Conservation (phyloP, 2,113 vertebrate genomes). For the Octodon degus region DNA sequence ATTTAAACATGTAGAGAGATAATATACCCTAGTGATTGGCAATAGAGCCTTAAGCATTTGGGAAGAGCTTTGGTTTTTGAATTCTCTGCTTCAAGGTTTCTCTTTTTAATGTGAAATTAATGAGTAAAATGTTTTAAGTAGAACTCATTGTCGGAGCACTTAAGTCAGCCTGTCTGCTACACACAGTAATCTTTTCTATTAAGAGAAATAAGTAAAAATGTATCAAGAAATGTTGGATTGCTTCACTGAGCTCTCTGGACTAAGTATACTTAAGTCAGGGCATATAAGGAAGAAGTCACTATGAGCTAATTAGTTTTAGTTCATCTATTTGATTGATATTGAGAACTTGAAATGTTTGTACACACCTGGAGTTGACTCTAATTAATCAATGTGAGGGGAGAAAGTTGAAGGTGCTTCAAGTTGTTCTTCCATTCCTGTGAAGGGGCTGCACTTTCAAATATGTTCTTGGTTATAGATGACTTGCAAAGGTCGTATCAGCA, state of each 20-base stretch:
- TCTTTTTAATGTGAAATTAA: constrained; percentile 70
- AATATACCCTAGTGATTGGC: not conserved
- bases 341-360: constrained; percentile 85
- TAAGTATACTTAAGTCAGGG: constrained; percentile 83
- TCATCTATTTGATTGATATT: constrained; percentile 87
- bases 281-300: constrained; percentile 84
- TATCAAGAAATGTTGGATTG: constrained; percentile 76
- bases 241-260: constrained; percentile 83
- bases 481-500: not conserved
- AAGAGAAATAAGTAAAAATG: constrained; percentile 78
- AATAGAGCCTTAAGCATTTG: not conserved
- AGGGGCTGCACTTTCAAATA: constrained; percentile 74
- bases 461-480: constrained; percentile 71
- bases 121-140: constrained; percentile 79
- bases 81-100: not conserved
- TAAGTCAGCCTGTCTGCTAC: constrained; percentile 84
- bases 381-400: constrained; percentile 84
- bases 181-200: constrained; percentile 79
- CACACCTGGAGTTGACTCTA: constrained; percentile 82
- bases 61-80: not conserved
- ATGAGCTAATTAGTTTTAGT: constrained; percentile 86
- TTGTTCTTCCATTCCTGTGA: constrained; percentile 77
- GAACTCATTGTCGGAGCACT: constrained; percentile 63
- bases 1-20: not conserved
- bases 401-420: constrained; percentile 78